These are phyloP conservation scores for Aurelia coerulea DNA, from an alignment of 30 jellyfish, hydroid and myxozoan species.

Conservation along the genomic window DNA sequence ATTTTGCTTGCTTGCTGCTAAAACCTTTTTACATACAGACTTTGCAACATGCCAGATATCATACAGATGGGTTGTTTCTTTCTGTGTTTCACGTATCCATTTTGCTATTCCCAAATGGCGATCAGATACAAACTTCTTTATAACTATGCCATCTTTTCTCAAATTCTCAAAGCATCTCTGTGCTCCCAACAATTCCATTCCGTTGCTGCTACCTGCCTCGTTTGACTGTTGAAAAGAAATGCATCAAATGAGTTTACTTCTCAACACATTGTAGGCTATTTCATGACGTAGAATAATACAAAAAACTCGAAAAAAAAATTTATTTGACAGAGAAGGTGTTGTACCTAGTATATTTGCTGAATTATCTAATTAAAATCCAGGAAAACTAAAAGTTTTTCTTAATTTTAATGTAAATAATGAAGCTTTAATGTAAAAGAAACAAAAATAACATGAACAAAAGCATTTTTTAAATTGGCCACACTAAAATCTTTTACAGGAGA, in stretches of 20 bases:
- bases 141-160: constrained; percentile 18
- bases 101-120: no score
- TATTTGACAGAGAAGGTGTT: constrained; percentile 15
- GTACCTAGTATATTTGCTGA: constrained; percentile 14
- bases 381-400: no score
- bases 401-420: no score
- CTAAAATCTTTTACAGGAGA: no score
- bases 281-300: constrained; percentile 20
- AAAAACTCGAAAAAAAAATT: constrained; percentile 2
- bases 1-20: constrained; percentile 20
- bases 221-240: constrained; percentile 16
- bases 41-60: constrained; percentile 19
- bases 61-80: constrained; percentile 21
- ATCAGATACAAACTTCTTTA: constrained; percentile 14
- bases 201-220: constrained; percentile 30
- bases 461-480: no score
- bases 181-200: constrained; percentile 21
- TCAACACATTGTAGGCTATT: constrained; percentile 21
- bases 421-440: no score
- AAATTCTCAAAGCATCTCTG: constrained; percentile 20
- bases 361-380: no score
- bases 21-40: constrained; percentile 4
- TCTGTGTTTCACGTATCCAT: constrained; percentile 23
- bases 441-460: no score
- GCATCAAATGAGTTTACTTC: constrained; percentile 21